Percentiles rank a stretch among this genome's conserved stretches.
These are phyloP conservation scores for Prunella himalayana DNA, from an alignment of 2,113 vertebrate species.

Conservation along the genomic window DNA sequence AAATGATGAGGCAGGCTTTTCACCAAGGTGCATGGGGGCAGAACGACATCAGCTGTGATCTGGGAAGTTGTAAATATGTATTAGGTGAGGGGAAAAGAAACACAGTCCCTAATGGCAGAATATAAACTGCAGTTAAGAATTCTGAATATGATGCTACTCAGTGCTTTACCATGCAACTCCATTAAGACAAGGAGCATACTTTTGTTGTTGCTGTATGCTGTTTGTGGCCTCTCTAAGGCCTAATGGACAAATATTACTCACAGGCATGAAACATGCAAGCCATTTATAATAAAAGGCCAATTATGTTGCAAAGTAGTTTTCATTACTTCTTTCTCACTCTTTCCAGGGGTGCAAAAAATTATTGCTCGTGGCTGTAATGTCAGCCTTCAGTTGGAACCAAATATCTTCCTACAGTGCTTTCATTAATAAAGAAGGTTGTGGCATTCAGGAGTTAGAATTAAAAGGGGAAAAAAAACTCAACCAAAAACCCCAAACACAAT, in stretches of 20 bases:
- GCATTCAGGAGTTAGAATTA: not conserved
- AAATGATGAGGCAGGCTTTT: not conserved
- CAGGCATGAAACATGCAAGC: not conserved
- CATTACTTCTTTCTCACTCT: not conserved
- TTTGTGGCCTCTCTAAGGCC: not conserved
- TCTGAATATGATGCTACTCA: not conserved
- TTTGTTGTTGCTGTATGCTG: not conserved
- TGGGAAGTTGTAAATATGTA: not conserved
- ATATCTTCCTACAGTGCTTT: not conserved
- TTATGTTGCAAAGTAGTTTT: not conserved
- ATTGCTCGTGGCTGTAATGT: not conserved
- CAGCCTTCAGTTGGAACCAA: not conserved
- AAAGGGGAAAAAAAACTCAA: fast-evolving
- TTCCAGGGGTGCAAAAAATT: not conserved
- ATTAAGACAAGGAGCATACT: not conserved
- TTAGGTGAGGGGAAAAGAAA: not conserved
- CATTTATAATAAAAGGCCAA: not conserved
- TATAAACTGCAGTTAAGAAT: not conserved
- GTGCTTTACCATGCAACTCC: not conserved
- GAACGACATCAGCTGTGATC: not conserved
- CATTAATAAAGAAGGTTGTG: not conserved
- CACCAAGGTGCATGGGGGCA: not conserved
- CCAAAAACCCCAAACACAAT: not conserved
- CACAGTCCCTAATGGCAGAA: not conserved
- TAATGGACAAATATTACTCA: not conserved